Evolutionary conservation across 2,113 vertebrate genomes (phyloP), one percentile per base, ranked within the genome.

Genomic region (Syngnathoides biaculeatus): DNA sequence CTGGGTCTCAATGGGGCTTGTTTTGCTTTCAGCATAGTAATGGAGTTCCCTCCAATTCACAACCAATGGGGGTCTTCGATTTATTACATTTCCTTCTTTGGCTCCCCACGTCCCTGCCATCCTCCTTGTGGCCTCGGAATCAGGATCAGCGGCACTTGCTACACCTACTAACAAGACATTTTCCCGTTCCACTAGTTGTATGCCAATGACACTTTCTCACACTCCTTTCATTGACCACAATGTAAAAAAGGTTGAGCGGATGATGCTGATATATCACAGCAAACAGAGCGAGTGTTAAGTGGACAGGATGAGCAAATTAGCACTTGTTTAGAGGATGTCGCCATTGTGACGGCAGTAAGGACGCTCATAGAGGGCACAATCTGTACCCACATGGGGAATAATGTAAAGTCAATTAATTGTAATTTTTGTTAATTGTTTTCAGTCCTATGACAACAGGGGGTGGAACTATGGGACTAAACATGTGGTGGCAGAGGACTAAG

Each of bases 1-100:
- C 57, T 60, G 30, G 9, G 8, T 11, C 35, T 60, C 2, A 60
- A 60, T 39, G 35, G 35, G 24, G 30, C 12, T 17, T 1, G 57
- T 60, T 60, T 60, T 60, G 57, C 39, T 61, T 61, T 61, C 38
- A 24, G 59, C 38, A 61, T 61, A 61, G 59, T 42, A 61, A 61
- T 61, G 59, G 39, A 13, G 20, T 61, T 42, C 39, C 20, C 20
- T 22, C 59, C 22, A 22, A 40, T 17, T 27, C 53, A 56, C 38
- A 42, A 61, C 59, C 39, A 40, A 24, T 24, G 39, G 30, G 59
- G 59, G 38, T 38, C 19, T 40, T 61, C 20, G 35, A 61, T 61
- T 61, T 61, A 61, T 61, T 1, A 61, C 59, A 38, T 39, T 15
- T 9, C 59, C 39, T 42, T 42, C 59, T 39, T 24, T n/a, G 39